phyloP scores from a whole-genome alignment of 2,113 vertebrate species.

The Myodes glareolus region DNA sequence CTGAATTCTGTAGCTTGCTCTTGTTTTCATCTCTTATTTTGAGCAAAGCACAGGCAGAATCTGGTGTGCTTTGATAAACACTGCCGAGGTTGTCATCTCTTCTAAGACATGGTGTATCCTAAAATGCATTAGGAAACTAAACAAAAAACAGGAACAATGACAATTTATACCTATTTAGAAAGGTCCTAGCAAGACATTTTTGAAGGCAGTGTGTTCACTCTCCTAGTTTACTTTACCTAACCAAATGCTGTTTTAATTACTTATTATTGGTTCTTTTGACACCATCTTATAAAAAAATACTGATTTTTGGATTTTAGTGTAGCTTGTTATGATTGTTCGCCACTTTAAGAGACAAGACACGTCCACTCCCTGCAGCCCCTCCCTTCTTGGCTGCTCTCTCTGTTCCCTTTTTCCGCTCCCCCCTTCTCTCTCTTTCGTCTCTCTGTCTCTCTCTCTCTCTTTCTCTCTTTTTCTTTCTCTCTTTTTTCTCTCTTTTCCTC shows the following conservation, averaged over 20 bases:
- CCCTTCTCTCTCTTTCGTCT: too few species aligned
- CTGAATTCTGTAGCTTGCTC: background rate
- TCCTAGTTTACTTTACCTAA: background rate
- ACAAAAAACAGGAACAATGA: background rate
- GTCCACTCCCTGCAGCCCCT: too few species aligned
- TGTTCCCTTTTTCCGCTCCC: too few species aligned
- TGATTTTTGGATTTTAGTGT: background rate
- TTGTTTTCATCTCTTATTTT: background rate
- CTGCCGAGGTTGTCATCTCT: background rate
- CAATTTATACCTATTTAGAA: background rate
- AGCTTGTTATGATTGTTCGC: too few species aligned
- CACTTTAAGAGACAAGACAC: too few species aligned
- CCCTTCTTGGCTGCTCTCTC: too few species aligned
- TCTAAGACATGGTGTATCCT: background rate
- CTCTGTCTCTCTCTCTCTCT: too few species aligned
- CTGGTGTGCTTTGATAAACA: background rate
- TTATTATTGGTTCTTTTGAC: background rate
- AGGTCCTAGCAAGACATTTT: background rate
- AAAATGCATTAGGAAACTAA: background rate
- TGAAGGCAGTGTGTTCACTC: background rate
- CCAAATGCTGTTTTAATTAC: background rate
- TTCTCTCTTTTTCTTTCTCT: too few species aligned
- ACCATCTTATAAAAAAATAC: background rate
- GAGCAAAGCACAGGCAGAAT: background rate
- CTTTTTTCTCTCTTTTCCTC: too few species aligned